Base-by-base conservation (phyloP, 2,888 invertebrate genomes). In the Drosophila kambysellisi region DNA sequence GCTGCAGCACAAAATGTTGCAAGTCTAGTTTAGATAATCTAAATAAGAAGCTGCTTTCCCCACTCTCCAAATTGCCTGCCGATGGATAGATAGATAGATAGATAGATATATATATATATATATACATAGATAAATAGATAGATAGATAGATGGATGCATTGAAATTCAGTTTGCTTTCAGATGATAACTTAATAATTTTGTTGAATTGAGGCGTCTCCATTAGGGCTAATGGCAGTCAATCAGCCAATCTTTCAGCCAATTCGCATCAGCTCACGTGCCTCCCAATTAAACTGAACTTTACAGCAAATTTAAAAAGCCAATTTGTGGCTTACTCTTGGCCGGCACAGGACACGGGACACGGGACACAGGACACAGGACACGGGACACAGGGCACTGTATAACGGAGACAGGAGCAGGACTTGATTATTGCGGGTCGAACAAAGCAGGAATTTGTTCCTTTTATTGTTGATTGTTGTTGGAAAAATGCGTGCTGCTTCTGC, bases 241-340 rank as follows among this genome's bases (percentile, higher is more conserved):
- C 25, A 29, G 25, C 25, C 58, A 75, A 35, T 68, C 20, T 25
- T 35, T 72, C 65, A 48, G 51, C 53, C 58, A 75, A 35, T 68
- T 67, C 17, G 48, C 46, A 43, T 32, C 58, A 48, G 8, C 63
- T 64, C 80, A 76, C 71, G 77, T 77, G 52, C 50, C 37, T 41
- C 39, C 7, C 70, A 77, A 76, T 70, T 81, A 70, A 81, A 54
- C 43, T 81, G 63, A 81, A 54, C 43, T 81, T 53, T 35, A 17
- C 15, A 29, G 37, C 37, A 30, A 65, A 59, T 60, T 60, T 37
- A 70, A 70, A 65, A 60, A 58, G 48, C 32, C 62, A 62, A 63
- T 64, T 81, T 76, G 77, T 52, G 81, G 61, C 35, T 64, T 54
- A 60, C 71, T 63, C 60, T 64, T 64, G 78, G 64, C 57, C 70